Conservation (phyloP, 2,797 vertebrate species). For the Leucoraja ocellata region DNA sequence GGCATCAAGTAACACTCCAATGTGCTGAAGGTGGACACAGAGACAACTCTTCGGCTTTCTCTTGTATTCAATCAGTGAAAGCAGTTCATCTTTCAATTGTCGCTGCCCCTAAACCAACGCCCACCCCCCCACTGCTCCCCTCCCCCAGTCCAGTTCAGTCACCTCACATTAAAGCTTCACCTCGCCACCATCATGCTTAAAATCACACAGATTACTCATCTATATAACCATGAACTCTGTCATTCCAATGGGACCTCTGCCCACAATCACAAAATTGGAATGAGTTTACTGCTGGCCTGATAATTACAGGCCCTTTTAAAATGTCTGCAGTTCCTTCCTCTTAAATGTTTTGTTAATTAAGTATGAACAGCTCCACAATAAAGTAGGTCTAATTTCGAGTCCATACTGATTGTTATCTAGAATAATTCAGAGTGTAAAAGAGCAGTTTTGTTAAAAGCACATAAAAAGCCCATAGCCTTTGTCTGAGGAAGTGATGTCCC, state of each 20-base stretch:
- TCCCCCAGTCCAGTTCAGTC: background rate
- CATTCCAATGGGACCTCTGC: background rate
- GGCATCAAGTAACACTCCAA: background rate
- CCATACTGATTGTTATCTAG: background rate
- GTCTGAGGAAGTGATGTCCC: background rate
- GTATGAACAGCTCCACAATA: conserved; percentile 15
- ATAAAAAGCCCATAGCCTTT: conserved; percentile 1
- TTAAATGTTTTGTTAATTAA: background rate
- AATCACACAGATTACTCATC: background rate
- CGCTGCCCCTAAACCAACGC: too few relatives aligned
- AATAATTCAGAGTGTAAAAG: background rate
- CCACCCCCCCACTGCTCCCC: background rate
- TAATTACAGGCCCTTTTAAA: background rate
- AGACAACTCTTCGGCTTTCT: background rate
- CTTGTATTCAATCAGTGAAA: background rate
- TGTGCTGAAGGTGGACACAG: background rate
- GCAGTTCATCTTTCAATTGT: background rate
- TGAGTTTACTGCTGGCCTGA: background rate
- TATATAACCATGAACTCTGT: background rate
- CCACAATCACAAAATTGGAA: background rate
- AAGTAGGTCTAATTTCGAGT: background rate
- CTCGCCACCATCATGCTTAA: background rate
- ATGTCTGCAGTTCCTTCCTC: background rate
- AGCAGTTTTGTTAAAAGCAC: background rate
- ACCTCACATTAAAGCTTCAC: background rate